Base-by-base conservation (phyloP, 2,113 vertebrate genomes). In the Ancistrus triradiatus region DNA sequence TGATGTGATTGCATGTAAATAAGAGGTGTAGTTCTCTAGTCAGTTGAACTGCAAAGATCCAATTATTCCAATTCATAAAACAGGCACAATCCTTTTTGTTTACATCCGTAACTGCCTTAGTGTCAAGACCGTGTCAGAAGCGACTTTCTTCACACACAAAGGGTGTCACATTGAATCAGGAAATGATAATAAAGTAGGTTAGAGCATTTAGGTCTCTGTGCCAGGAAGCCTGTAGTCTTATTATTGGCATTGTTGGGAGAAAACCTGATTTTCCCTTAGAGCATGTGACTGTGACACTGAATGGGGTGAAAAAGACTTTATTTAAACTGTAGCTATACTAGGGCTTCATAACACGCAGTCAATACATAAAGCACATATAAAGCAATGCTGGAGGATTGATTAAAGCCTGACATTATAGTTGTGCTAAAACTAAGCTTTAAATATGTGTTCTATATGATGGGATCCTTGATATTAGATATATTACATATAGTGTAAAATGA, bases 121-220 rank as follows among this genome's bases (percentile, higher is more conserved):
- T 25, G 44, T 35, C 15, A 15, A 8, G 9, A 48, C 62, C 22
- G 35, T 28, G 6, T 3, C n/a, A 13, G 9, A 49, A 11, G 9
- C 19, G 37, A 59, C 51, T 49, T 49, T 49, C 62, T 65, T 27
- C 25, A 63, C 27, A 28, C 27, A 38, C 52, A 68, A 42, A 14
- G 31, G 21, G 38, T 43, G 31, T 37, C 57, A 43, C 19, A 6
- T 50, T 47, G 52, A 69, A 62, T 14, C 19, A 44, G 47, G 18
- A 62, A 58, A 27, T 51, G 47, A 40, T 51, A 27, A 37, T 33
- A 15, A 63, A 72, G 51, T 61, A 35, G 61, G 43, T 43, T 47
- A 10, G 24, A 49, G 65, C 57, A 63, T 55, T 7, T 59, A 52
- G 28, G 66, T 46, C 65, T 64, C 24, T 52, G 28, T 40, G 31